Evolutionary conservation across 2,113 vertebrate species (phyloP).

Genomic region (Ailuropoda melanoleuca): DNA sequence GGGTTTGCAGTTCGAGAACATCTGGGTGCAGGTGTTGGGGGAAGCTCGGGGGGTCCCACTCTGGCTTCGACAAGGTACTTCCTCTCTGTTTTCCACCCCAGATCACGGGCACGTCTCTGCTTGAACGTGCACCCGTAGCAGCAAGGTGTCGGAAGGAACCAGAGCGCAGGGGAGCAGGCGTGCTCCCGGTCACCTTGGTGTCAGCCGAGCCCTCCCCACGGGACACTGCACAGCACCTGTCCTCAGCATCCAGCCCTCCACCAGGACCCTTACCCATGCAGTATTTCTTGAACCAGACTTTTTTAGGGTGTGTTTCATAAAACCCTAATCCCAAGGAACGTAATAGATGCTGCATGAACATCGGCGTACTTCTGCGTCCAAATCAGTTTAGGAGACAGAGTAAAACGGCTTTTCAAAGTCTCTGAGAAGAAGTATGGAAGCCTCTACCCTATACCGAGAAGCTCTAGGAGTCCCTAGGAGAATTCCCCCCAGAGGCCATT

Average conservation of each 20-base stretch:
- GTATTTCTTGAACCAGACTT: background rate
- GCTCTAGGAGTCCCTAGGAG: background rate
- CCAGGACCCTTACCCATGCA: rapidly evolving
- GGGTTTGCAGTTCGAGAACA: rapidly evolving
- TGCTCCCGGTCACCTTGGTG: rapidly evolving
- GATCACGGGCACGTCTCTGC: rapidly evolving
- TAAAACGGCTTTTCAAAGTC: background rate
- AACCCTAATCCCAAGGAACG: background rate
- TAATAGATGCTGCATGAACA: rapidly evolving
- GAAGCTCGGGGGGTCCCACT: background rate
- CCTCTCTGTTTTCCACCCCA: rapidly evolving
- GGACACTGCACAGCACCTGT: rapidly evolving
- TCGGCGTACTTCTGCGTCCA: background rate
- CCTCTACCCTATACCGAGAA: rapidly evolving
- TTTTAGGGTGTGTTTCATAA: background rate
- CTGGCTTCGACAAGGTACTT: background rate
- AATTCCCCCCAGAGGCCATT: background rate
- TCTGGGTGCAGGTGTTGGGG: rapidly evolving
- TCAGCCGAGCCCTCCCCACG: rapidly evolving
- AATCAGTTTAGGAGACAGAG: background rate
- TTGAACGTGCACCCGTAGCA: rapidly evolving
- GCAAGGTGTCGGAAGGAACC: rapidly evolving
- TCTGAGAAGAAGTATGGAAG: background rate
- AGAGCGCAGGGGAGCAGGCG: rapidly evolving
- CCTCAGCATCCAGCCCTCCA: rapidly evolving